Evolutionary conservation across 2,113 vertebrate genomes (phyloP), one percentile per base, ranked within the genome.

Genomic region (Ptyas mucosa): DNA sequence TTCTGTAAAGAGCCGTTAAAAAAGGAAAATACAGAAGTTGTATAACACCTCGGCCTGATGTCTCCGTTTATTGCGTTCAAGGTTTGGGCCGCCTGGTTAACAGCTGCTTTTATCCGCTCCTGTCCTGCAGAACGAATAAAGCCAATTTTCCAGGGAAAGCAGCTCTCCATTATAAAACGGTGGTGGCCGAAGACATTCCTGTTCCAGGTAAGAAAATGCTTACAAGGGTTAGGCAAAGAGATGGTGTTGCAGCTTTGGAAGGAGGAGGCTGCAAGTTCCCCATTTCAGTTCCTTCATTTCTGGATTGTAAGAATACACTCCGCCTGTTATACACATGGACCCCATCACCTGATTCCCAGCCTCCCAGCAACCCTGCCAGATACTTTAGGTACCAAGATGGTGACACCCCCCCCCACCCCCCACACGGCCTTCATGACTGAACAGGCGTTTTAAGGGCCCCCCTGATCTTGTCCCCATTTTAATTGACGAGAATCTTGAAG

Each of bases 1-100:
- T 98, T 98, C 97, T 98, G 97, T 98, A 97, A 97, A 95, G 89
- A 96, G 96, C 97, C 97, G 87, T 97, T 97, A 97, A 98, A 61
- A 92, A 54, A 81, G 81, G 20, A 55, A 92, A 93, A 98, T 98
- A 98, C 97, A 98, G 96, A 98, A 96, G 94, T 98, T 98, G 97
- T 97, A 96, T 98, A 98, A 94, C 94, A 96, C 97, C 52, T 89
- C 61, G 90, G 81, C 89, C 93, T 92, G 94, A 95, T 93, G 93
- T 97, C 14, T 87, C 49, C 88, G 64, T 96, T 88, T 51, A 92
- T 57, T 89, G 90, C 92, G 15, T 87, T 18, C 39, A 15, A 18
- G 34, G 11, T 9, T 18, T 69, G 61, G 57, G 46, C 46, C 1
- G 0, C n/a, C 1, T 8, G 9, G 39, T 9, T 20, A 18, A 8